phyloP scores from a whole-genome alignment of 1,140 invertebrate genomes.

The Homalodisca vitripennis region DNA sequence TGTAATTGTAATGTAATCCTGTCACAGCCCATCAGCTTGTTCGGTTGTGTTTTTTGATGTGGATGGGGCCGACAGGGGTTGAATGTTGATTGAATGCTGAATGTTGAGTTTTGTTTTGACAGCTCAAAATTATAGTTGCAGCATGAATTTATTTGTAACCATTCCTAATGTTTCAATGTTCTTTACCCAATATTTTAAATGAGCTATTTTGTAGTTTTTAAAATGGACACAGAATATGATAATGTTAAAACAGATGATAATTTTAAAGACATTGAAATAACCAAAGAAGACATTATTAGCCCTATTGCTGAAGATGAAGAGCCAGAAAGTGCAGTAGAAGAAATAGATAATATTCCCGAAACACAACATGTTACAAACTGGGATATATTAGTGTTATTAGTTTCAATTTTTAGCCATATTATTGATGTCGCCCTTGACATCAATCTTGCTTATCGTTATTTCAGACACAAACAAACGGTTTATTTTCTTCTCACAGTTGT shows the following conservation, averaged over 20 bases:
- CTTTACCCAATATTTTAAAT: not conserved
- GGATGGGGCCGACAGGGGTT: too few species aligned
- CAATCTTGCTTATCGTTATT: constrained; percentile 59
- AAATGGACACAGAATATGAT: constrained; percentile 31
- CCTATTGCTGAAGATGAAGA: constrained; percentile 24
- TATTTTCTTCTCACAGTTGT: constrained; percentile 60
- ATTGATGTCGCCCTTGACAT: constrained; percentile 63
- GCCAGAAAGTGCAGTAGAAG: constrained; percentile 20
- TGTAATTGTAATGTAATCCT: too few species aligned
- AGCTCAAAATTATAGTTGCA: too few species aligned
- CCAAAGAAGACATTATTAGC: constrained; percentile 25
- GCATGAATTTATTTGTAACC: too few species aligned
- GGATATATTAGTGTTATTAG: constrained; percentile 50
- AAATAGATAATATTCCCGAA: constrained; percentile 20
- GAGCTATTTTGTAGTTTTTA: constrained; percentile 24
- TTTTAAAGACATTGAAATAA: constrained; percentile 19
- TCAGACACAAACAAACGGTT: constrained; percentile 48
- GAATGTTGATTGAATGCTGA: too few species aligned
- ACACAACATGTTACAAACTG: constrained; percentile 47
- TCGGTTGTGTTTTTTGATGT: too few species aligned
- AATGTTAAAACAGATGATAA: constrained; percentile 27
- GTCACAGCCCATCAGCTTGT: too few species aligned
- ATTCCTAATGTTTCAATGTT: too few species aligned
- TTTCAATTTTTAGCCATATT: constrained; percentile 61
- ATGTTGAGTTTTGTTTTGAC: too few species aligned